phyloP scores from a whole-genome alignment of 2,113 vertebrate genomes.

The Apistogramma diplotaenia region DNA sequence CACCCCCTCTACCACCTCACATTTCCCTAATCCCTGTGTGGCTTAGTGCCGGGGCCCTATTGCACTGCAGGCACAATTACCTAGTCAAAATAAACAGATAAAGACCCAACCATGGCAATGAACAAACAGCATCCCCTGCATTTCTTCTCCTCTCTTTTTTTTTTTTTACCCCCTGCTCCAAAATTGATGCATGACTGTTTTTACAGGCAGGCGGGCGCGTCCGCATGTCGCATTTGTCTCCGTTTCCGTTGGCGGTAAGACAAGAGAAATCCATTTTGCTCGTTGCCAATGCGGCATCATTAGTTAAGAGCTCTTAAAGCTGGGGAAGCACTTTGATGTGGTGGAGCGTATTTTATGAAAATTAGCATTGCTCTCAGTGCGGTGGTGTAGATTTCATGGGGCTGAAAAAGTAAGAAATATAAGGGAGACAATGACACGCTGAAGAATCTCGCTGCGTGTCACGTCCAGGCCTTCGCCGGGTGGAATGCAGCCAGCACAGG shows the following conservation, averaged over 20 bases:
- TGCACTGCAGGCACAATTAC: conserved; percentile 73
- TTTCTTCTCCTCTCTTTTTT: conserved; percentile 47
- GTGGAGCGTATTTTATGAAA: conserved; percentile 61
- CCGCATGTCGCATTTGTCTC: conserved; percentile 68
- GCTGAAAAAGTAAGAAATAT: conserved; percentile 27
- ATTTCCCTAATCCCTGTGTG: conserved; percentile 74
- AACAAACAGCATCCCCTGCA: conserved; percentile 67
- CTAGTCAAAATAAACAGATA: conserved; percentile 76
- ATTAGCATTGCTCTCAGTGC: conserved; percentile 61
- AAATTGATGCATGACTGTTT: conserved; percentile 78
- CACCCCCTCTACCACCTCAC: conserved; percentile 39
- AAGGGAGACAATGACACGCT: neutral
- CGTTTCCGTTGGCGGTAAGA: conserved; percentile 65
- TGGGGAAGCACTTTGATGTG: conserved; percentile 67
- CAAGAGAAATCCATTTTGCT: conserved; percentile 74
- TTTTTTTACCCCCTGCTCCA: conserved; percentile 43
- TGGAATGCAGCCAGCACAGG: conserved; percentile 31
- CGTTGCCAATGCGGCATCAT: conserved; percentile 60
- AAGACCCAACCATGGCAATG: conserved; percentile 65
- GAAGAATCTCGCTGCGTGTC: neutral
- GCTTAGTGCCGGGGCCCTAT: conserved; percentile 64
- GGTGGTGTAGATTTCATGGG: conserved; percentile 57
- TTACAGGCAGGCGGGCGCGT: conserved; percentile 52
- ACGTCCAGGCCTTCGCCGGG: conserved; percentile 19
- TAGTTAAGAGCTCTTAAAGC: conserved; percentile 71